Base-by-base conservation (phyloP, 30 jellyfish, hydroid and myxozoan species). In the Hydra vulgaris region DNA sequence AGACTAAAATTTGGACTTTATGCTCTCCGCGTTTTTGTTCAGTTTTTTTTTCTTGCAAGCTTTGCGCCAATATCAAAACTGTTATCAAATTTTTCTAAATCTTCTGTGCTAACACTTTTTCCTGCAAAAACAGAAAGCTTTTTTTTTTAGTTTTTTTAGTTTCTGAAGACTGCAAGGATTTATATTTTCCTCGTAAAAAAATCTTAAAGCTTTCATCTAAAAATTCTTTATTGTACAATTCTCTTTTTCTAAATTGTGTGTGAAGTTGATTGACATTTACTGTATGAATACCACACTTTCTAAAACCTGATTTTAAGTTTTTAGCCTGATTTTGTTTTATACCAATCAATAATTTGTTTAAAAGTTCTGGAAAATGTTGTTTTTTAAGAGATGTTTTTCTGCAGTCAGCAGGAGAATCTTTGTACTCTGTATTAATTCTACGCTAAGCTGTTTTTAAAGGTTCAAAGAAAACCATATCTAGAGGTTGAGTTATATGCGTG, bases 321-420 rank as follows among this genome's bases (percentile, higher is more conserved):
- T 5, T 40, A 40, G 12, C 61, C 12, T 40, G 61, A 40, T 40
- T 40, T 12, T 5, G 5, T 12, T 12, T 3, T 12, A 40, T 12
- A 40, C 8, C 61, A 40, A 12, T 1, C 21, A 66, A 24, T 12
- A 79, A 70, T 7, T 71, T 26, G 20, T 27, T 55, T 21, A 79
- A 67, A 23, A 79, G 85, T 19, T n/a, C 26, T 22, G 87, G 87
- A 23, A 79, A 79, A 15, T 8, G 1, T 16, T 61, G 71, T 25
- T 79, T 79, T 0, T 73, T 73, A 17, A 79, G 5, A 8, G 82
- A 25, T 25, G 80, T 66, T 15, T 18, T n/a, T 17, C 8, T 79
- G 61, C 27, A 17, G 19, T 16, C 25, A 17, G 23, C 61, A 40
- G 61, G 61, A 3, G 61, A 7, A 25, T 18, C 26, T 67, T 67